Conservation (phyloP, 2,888 invertebrate species). For the Drosophila kanekoi region DNA sequence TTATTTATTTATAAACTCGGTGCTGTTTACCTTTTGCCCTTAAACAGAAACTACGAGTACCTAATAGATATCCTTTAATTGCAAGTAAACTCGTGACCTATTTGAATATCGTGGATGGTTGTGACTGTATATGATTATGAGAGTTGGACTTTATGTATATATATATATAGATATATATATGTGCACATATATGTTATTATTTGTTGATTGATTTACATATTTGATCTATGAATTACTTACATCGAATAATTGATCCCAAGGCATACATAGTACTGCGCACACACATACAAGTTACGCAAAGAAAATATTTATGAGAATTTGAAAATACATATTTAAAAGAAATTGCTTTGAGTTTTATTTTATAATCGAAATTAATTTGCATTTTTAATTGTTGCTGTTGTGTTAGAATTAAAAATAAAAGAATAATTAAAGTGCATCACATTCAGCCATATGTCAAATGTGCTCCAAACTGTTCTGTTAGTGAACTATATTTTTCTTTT, state of each 20-base stretch:
- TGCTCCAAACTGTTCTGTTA: conserved; percentile 35
- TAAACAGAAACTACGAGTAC: background rate
- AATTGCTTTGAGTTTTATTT: conserved; percentile 49
- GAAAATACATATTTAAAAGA: conserved; percentile 58
- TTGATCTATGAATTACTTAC: conserved; percentile 89
- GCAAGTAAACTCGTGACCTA: conserved; percentile 5
- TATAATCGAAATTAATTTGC: conserved; percentile 22
- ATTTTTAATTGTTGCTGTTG: conserved; percentile 31
- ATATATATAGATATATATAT: conserved; percentile 19
- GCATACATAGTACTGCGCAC: conserved; percentile 92
- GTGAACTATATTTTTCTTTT: conserved; percentile 8
- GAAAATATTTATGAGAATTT: conserved; percentile 65
- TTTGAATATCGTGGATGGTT: conserved; percentile 22
- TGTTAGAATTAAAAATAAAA: conserved; percentile 28
- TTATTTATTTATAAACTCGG: conserved; percentile 15
- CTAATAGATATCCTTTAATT: conserved; percentile 9
- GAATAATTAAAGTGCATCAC: conserved; percentile 38
- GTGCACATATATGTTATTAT: conserved; percentile 17
- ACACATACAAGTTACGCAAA: conserved; percentile 56
- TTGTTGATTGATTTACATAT: conserved; percentile 26
- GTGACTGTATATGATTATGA: conserved; percentile 44
- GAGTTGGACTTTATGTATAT: conserved; percentile 22
- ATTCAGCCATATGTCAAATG: conserved; percentile 33
- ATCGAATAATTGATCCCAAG: conserved; percentile 94
- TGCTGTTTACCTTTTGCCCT: conserved; percentile 17